Percentiles rank a stretch among this genome's conserved stretches.
Evolutionary conservation across 2,888 invertebrate species (phyloP).

Genomic region (Papilio protenor): DNA sequence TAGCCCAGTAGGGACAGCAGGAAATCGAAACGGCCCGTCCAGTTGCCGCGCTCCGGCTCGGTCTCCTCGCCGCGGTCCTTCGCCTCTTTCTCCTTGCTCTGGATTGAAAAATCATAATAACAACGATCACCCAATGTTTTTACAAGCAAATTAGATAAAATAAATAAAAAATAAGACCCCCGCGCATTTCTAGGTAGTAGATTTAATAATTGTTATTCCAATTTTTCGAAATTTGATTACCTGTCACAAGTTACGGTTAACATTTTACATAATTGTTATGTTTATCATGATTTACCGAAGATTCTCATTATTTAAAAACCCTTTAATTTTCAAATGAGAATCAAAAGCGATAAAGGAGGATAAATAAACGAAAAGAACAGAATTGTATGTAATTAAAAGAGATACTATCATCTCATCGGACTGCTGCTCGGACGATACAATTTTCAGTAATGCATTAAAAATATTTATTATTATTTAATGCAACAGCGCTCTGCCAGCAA

Average conservation of each 20-base stretch:
- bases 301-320: neutral
- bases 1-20: conserved; percentile 88
- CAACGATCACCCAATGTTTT: neutral
- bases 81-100: conserved; percentile 64
- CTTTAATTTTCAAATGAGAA: neutral
- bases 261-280: neutral
- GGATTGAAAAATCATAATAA: conserved; percentile 23
- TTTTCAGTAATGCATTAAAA: neutral
- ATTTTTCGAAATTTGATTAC: neutral
- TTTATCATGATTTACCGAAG: neutral
- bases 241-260: neutral
- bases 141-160: too few relatives aligned
- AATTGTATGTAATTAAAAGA: neutral
- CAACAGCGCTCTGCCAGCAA: neutral
- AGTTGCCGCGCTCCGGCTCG: conserved; percentile 87
- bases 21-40: conserved; percentile 91
- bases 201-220: too few relatives aligned
- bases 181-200: neutral
- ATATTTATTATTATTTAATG: neutral
- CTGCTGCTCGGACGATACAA: neutral
- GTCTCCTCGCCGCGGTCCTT: conserved; percentile 61
- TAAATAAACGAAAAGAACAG: neutral
- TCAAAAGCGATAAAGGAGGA: neutral
- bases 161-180: neutral
- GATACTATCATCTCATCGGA: neutral